These are phyloP conservation scores for Otolemur garnettii DNA, from an alignment of 2,113 vertebrate species.

Conservation along the genomic window DNA sequence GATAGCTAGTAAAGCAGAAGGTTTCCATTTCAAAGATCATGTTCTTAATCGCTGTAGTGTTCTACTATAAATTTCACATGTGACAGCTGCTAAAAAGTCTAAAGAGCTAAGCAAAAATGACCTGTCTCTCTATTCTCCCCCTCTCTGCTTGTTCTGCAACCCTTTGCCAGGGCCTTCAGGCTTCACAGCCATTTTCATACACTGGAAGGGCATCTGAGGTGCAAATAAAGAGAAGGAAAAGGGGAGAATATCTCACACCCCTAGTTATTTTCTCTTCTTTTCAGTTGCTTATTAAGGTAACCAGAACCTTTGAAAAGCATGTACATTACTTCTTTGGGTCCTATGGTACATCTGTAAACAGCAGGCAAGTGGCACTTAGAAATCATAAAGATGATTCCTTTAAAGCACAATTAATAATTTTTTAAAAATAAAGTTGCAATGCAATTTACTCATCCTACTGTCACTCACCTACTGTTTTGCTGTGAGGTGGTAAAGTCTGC, in stretches of 20 bases:
- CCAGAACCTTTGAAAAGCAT: slow-evolving; percentile 15
- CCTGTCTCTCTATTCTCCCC: not conserved
- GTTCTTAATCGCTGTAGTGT: not conserved
- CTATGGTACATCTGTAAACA: not conserved
- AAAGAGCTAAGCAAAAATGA: not conserved
- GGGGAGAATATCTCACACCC: not conserved
- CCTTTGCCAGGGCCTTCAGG: not conserved
- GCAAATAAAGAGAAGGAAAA: not conserved
- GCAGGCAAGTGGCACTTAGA: not conserved
- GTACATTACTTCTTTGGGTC: not conserved
- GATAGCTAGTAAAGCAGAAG: not conserved
- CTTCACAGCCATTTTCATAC: not conserved
- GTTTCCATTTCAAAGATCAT: slow-evolving; percentile 2
- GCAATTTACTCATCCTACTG: not conserved
- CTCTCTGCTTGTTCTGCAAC: not conserved
- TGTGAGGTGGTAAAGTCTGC: not conserved
- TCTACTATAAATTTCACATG: not conserved
- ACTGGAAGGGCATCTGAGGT: not conserved
- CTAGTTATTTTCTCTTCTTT: not conserved
- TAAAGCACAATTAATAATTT: not conserved
- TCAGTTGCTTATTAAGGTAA: not conserved
- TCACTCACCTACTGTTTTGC: not conserved
- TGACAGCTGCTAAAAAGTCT: not conserved
- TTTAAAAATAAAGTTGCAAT: not conserved
- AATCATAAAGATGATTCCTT: not conserved